Percentiles rank a stretch among this genome's conserved stretches.
Conservation (phyloP, 1,140 invertebrate species). For the Plectrocnemia conspersa region DNA sequence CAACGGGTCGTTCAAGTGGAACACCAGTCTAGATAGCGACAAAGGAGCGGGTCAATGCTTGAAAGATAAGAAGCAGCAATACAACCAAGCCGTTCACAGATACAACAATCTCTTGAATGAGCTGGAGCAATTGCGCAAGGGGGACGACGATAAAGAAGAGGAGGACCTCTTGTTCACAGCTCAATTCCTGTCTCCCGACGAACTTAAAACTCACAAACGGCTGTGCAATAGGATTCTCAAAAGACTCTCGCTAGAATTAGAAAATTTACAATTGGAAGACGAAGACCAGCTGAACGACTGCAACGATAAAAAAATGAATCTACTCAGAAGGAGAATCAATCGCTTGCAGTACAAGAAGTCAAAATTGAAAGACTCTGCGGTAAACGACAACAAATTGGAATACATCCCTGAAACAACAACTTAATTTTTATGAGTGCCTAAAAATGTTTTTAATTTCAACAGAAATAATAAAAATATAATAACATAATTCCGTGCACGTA, state of each 20-base stretch:
- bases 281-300: too few relatives aligned
- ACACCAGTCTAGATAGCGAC: constrained; percentile 16
- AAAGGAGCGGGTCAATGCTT: constrained; percentile 16
- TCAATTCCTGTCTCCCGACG: constrained; percentile 26
- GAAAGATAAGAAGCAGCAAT: constrained; percentile 32
- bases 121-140: constrained; percentile 7
- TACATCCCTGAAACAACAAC: too few relatives aligned
- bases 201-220: constrained; percentile 28
- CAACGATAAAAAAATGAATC: too few relatives aligned
- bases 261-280: constrained; percentile 8
- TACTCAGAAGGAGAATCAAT: too few relatives aligned
- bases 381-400: too few relatives aligned
- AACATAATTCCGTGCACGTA: too few relatives aligned
- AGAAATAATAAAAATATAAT: too few relatives aligned
- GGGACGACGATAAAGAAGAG: constrained; percentile 13
- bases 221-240: constrained; percentile 26
- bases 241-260: constrained; percentile 22
- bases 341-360: too few relatives aligned
- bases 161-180: constrained; percentile 2
- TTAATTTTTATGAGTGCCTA: too few relatives aligned
- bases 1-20: constrained; percentile 32
- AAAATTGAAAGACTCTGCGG: too few relatives aligned
- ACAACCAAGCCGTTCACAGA: constrained; percentile 26
- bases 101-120: constrained; percentile 15
- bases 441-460: too few relatives aligned